These are phyloP conservation scores for Hoplostethus atlanticus DNA, from an alignment of 2,797 vertebrate species.

Conservation along the genomic window DNA sequence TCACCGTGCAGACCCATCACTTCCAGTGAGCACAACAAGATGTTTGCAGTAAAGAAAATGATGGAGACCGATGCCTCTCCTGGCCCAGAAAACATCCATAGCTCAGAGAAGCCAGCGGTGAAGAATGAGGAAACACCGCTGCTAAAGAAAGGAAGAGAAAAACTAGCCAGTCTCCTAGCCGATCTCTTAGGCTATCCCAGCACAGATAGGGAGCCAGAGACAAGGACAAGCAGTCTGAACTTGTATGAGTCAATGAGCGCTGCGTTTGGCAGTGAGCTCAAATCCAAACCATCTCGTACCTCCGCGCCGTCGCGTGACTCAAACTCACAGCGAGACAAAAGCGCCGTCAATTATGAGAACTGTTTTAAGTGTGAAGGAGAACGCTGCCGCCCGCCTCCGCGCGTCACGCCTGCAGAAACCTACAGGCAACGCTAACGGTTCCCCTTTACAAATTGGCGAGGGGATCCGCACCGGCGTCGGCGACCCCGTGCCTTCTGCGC, in stretches of 20 bases:
- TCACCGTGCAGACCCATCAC: conserved; percentile 31
- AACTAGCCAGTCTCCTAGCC: conserved; percentile 60
- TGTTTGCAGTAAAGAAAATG: conserved; percentile 20
- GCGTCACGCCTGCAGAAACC: conserved; percentile 22
- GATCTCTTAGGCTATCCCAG: conserved; percentile 68
- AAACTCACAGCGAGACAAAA: conserved; percentile 22
- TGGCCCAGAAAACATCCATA: conserved; percentile 17
- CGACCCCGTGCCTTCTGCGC: conserved; percentile 4
- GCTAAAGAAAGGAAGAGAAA: conserved; percentile 55
- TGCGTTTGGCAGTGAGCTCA: conserved; percentile 42
- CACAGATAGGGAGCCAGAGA: conserved; percentile 27
- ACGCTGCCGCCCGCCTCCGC: conserved; percentile 54
- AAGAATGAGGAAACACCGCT: conserved; percentile 19
- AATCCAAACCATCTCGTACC: conserved; percentile 9
- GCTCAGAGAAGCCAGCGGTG: neutral
- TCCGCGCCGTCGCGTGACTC: neutral
- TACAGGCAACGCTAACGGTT: conserved; percentile 1
- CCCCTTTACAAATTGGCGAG: neutral
- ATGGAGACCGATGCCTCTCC: conserved; percentile 15
- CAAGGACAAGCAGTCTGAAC: conserved; percentile 35
- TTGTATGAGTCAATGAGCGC: conserved; percentile 79
- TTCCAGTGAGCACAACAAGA: conserved; percentile 10
- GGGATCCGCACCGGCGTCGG: neutral
- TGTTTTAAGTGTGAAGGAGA: conserved; percentile 76
- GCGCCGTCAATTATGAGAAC: conserved; percentile 77